A percentile compares a stretch with the other conserved stretches of the same genome.
These are phyloP conservation scores for Pterocles orientalis DNA, from an alignment of 2,113 vertebrate species.

Conservation along the genomic window DNA sequence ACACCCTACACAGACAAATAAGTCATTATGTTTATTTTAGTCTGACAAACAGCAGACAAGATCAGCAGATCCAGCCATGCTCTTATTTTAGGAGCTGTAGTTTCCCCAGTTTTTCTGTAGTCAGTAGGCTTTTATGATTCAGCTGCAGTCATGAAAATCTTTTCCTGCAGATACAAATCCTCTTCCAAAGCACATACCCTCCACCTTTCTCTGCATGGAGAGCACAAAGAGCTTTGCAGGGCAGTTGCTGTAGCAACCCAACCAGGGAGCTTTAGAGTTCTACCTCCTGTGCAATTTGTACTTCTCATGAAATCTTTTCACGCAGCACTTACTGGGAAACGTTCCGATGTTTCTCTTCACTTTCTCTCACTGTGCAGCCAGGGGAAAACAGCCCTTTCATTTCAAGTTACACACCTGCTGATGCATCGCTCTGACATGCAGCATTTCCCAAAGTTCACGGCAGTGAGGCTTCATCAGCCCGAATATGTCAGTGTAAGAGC, in stretches of 20 bases:
- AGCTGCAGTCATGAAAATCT: neutral
- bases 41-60: neutral
- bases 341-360: neutral
- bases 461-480: neutral
- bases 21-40: neutral
- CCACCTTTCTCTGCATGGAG: neutral
- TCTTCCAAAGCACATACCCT: neutral
- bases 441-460: neutral
- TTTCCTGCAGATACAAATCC: neutral
- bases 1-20: neutral
- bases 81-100: neutral
- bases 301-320: neutral
- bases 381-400: neutral
- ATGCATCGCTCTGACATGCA: neutral
- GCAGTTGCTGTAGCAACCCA: conserved; percentile 12
- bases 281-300: neutral
- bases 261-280: neutral
- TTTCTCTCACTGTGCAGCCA: neutral
- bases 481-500: fast-evolving
- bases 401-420: neutral
- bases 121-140: neutral
- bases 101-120: neutral
- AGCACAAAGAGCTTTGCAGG: neutral
- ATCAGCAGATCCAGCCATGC: neutral
- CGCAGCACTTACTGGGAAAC: neutral